phyloP scores from a whole-genome alignment of 2,797 vertebrate genomes.

The Falco novaeseelandiae region DNA sequence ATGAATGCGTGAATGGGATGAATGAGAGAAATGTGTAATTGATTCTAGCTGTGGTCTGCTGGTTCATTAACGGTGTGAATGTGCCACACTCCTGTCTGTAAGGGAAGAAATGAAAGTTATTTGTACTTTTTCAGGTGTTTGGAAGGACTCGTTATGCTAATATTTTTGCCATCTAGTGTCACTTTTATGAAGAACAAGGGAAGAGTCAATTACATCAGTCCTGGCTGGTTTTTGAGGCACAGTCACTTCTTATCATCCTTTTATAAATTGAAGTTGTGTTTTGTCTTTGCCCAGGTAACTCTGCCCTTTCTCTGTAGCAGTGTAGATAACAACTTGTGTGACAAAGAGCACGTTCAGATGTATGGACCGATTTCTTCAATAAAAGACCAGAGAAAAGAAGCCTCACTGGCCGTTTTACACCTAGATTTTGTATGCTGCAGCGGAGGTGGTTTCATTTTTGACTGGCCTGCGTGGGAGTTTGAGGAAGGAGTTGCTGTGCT shows the following conservation, averaged over 20 bases:
- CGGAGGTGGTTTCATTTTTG: slow-evolving; percentile 35
- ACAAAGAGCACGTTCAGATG: slow-evolving; percentile 13
- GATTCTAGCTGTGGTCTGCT: slow-evolving; percentile 82
- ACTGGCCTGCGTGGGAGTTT: not conserved
- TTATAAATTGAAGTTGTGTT: not conserved
- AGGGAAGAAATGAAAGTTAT: slow-evolving; percentile 26
- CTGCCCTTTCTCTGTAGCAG: not conserved
- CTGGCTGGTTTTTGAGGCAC: not conserved
- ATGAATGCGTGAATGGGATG: slow-evolving; percentile 83
- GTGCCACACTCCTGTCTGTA: not conserved
- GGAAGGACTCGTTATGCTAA: slow-evolving; percentile 31
- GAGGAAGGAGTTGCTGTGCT: not conserved
- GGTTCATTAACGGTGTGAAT: slow-evolving; percentile 84
- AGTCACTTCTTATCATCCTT: slow-evolving; percentile 35
- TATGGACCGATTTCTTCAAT: slow-evolving; percentile 15
- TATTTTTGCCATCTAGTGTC: slow-evolving; percentile 12
- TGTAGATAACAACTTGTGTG: not conserved
- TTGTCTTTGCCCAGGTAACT: not conserved
- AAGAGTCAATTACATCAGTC: slow-evolving; percentile 22
- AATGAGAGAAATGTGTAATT: slow-evolving; percentile 84
- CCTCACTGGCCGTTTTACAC: not conserved
- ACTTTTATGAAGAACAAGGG: not conserved
- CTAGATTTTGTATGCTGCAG: not conserved
- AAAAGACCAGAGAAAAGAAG: slow-evolving; percentile 25
- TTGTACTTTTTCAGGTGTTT: slow-evolving; percentile 44